phyloP scores from a whole-genome alignment of 2,797 vertebrate genomes.

The Tympanoctomys barrerae region DNA sequence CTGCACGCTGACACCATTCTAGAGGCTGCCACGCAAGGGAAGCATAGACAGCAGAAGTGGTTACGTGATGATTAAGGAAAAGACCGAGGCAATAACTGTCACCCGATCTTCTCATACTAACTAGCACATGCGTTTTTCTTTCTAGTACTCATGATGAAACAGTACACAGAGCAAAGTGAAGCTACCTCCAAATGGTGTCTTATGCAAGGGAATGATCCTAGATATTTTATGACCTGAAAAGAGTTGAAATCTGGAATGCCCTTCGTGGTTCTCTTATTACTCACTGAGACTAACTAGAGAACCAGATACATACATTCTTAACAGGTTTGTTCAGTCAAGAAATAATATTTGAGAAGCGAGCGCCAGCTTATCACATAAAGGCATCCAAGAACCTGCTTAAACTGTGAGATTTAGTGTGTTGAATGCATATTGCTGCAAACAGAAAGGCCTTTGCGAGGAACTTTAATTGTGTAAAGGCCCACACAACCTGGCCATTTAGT shows the following conservation, averaged over 20 bases:
- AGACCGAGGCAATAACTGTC: background rate
- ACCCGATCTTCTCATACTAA: background rate
- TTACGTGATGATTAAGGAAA: background rate
- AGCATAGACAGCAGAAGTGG: background rate
- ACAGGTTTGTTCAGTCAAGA: slow-evolving; percentile 17
- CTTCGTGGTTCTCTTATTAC: background rate
- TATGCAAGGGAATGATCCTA: background rate
- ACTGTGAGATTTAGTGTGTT: background rate
- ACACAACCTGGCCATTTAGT: background rate
- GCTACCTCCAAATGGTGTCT: background rate
- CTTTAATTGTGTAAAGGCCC: background rate
- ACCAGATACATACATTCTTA: background rate
- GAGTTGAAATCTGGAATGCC: background rate
- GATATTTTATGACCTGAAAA: background rate
- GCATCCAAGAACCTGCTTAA: background rate
- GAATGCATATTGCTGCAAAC: background rate
- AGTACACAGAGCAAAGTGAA: background rate
- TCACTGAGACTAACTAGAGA: background rate
- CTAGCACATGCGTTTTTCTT: slow-evolving; percentile 3
- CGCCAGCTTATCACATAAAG: background rate
- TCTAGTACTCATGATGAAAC: background rate
- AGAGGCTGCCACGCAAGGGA: background rate
- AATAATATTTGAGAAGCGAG: background rate
- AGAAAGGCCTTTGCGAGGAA: slow-evolving; percentile 44
- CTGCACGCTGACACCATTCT: background rate